Evolutionary conservation across 1,140 invertebrate genomes (phyloP), one percentile per base, ranked within the genome.

Genomic region (Drosophila nikananu): DNA sequence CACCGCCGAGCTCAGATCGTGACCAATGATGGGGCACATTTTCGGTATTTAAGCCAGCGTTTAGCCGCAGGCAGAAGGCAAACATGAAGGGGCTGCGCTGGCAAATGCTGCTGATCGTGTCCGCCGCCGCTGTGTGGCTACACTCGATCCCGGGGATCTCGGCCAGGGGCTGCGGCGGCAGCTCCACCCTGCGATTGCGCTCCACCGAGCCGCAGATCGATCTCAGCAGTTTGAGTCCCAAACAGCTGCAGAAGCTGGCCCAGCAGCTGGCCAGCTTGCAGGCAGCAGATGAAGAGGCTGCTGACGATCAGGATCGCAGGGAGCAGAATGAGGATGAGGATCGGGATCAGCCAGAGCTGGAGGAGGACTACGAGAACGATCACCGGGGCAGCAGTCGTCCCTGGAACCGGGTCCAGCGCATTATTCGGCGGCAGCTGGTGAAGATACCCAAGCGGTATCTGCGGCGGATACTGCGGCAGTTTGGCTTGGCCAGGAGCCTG

Each of bases 381-480:
- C 37, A 83, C 59, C 79, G 89, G 2, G 77, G 83, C 35, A 66
- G 52, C 30, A 82, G 74, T 41, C 73, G 84, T 0, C 89, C 89
- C 9, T 91, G 89, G 89, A 84, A 81, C 44, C 74, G 64, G 27
- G 62, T 91, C 10, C 89, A 91, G 49, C 81, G 89, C 15, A 90
- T 91, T 19, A 86, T 91, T 0, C 60, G 71, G 0, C 73, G 89
- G 0, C 89, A 91, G 19, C 23, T 91, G 55, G 57, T 91, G 13
- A 80, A 81, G 37, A 71, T 90, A 25, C 89, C 89, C 39, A 86
- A 71, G 17, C 59, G 81, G 2, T 91, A 91, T 49, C 67, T 91
- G 0, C 82, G 78, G 46, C 86, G 78, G 37, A 46, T 91, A 0
- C 73, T 90, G 0, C 59, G 83, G 1, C 80, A 91, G 25, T 87